These are phyloP conservation scores for Halictus quadricinctus DNA, from an alignment of 2,888 invertebrate species.

Conservation along the genomic window DNA sequence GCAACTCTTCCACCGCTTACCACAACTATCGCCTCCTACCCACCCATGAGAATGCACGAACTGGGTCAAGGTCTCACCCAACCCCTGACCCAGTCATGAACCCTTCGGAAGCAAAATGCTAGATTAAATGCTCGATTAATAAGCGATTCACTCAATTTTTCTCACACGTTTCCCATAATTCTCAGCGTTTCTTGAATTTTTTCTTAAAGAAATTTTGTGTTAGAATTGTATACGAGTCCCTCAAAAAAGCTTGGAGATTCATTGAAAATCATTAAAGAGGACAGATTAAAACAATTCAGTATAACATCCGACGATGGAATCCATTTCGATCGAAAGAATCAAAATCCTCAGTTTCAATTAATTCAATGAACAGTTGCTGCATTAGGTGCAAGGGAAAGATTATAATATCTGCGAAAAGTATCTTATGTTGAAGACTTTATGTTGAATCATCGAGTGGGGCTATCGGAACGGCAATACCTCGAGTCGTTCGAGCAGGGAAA, in stretches of 20 bases:
- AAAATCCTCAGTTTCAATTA: not conserved
- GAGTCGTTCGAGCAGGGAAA: not conserved
- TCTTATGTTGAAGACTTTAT: not conserved
- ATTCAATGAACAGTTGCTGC: too few species aligned
- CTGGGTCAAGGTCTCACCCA: slow-evolving; percentile 23
- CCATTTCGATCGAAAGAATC: too few species aligned
- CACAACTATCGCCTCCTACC: not conserved
- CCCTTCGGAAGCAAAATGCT: slow-evolving; percentile 4
- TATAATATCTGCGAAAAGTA: not conserved
- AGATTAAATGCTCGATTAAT: not conserved
- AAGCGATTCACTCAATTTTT: not conserved
- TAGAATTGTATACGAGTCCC: not conserved
- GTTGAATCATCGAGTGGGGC: too few species aligned
- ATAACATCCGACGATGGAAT: too few species aligned
- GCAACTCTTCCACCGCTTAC: not conserved
- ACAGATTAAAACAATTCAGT: too few species aligned
- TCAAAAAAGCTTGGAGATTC: too few species aligned
- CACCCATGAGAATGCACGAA: slow-evolving; percentile 11
- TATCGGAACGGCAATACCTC: not conserved
- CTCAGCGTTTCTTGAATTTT: not conserved
- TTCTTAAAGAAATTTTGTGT: not conserved
- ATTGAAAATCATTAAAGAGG: too few species aligned
- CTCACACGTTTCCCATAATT: not conserved
- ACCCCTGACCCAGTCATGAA: slow-evolving; percentile 20
- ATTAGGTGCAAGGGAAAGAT: not conserved